Percentiles rank a stretch among this genome's conserved stretches.
phyloP scores from a whole-genome alignment of 2,888 invertebrate genomes.

The Chymomyza caudatula region DNA sequence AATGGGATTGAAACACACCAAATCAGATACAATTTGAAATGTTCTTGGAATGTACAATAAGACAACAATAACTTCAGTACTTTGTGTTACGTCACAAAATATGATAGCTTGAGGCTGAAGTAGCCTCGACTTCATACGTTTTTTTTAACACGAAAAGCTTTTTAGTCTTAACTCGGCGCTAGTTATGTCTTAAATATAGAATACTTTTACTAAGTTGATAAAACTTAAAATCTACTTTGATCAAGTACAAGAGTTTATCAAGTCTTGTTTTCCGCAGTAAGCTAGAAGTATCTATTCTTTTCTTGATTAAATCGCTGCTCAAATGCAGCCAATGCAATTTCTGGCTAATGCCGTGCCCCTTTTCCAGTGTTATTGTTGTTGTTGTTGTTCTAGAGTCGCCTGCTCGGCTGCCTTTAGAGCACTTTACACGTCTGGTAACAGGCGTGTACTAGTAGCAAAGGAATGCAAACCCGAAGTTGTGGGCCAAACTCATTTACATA shows the following conservation, averaged over 20 bases:
- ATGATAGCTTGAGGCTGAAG: no score
- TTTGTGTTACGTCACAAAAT: no score
- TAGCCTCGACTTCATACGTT: no score
- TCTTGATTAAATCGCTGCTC: not conserved
- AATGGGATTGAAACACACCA: no score
- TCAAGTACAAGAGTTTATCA: not conserved
- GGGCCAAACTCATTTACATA: slow-evolving; percentile 59
- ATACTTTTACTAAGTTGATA: no score
- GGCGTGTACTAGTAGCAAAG: not conserved
- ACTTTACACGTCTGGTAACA: slow-evolving; percentile 42
- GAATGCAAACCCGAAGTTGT: not conserved
- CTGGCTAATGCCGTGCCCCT: slow-evolving; percentile 39
- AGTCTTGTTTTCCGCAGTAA: not conserved
- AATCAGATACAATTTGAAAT: no score
- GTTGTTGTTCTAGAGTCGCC: not conserved
- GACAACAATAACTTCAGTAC: no score
- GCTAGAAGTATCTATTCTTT: not conserved
- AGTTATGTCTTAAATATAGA: no score
- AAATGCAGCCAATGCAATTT: slow-evolving; percentile 44
- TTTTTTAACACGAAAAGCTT: no score
- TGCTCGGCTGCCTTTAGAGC: slow-evolving; percentile 39
- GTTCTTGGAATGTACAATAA: no score
- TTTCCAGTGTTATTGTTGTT: slow-evolving; percentile 4
- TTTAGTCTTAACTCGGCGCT: no score
- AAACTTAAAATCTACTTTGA: no score